Evolutionary conservation across 2,113 vertebrate species (phyloP), one percentile per base, ranked within the genome.

Genomic region (Hippocampus comes): DNA sequence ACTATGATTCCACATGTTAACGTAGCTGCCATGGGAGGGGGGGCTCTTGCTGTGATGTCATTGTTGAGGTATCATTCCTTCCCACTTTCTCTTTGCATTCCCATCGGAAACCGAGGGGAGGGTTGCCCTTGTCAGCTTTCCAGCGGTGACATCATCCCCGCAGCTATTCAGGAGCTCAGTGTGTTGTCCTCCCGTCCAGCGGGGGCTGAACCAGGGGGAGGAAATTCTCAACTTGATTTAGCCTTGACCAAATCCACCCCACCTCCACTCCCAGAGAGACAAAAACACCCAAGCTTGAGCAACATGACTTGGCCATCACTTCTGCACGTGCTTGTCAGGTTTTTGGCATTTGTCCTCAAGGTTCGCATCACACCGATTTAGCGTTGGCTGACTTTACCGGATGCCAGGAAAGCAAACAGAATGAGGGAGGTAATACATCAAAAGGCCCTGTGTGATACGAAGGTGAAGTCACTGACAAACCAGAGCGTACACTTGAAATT

Each of bases 111-210:
- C 71, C 43, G 59, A 71, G 80, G 89, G 85, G 85, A 82, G 86
- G 80, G 78, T 85, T 87, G 81, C 81, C 82, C 73, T 77, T 79
- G 83, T 84, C 81, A 70, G 67, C 59, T 68, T 23, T 81, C 88
- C 85, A 86, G 80, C 63, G 11, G 60, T 90, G 88, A 89, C 83
- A 84, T 88, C 83, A 89, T 76, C 79, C 78, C 76, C 17, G 55
- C 49, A 76, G 80, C 76, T 81, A 78, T 85, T 85, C 76, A 49
- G 82, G 83, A 82, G 81, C 81, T 83, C 63, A 23, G 68, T 73
- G 72, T 83, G 80, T 83, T 71, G 77, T 80, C 81, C 21, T 78
- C 9, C 0, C 0, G 76, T 81, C 65, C 77, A 72, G 71, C 60
- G 71, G 81, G 74, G 76, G 82, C 78, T 69, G 69, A 63, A 63